Evolutionary conservation across 2,797 vertebrate species (phyloP).

Genomic region (Poeciliopsis turneri): DNA sequence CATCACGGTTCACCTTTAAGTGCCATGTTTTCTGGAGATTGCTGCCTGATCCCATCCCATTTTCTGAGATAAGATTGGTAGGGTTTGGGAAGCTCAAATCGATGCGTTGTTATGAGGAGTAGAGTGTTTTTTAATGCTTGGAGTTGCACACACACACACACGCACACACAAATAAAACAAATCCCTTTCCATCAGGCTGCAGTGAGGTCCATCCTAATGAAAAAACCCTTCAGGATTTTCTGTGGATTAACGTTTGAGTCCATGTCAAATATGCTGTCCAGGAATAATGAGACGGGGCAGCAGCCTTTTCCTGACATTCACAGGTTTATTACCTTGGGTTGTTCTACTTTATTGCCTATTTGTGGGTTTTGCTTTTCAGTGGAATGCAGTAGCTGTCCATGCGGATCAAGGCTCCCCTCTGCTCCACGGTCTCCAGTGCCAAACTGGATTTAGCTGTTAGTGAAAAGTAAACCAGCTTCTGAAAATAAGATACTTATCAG

Average conservation of each 20-base stretch:
- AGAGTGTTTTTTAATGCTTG: constrained; percentile 42
- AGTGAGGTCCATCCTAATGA: constrained; percentile 29
- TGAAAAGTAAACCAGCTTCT: constrained; percentile 20
- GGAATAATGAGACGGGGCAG: constrained; percentile 58
- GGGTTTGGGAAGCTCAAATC: constrained; percentile 71
- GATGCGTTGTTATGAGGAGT: constrained; percentile 67
- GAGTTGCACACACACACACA: constrained; percentile 25
- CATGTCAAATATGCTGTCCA: constrained; percentile 65
- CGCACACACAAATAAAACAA: constrained; percentile 8
- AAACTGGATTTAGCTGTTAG: constrained; percentile 31
- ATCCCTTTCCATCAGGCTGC: constrained; percentile 50
- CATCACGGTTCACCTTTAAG: constrained; percentile 62
- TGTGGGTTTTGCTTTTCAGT: constrained; percentile 37
- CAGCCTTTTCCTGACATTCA: constrained; percentile 49
- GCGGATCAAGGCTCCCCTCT: background rate
- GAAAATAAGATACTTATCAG: constrained; percentile 12
- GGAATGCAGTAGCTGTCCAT: constrained; percentile 42
- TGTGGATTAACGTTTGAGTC: constrained; percentile 65
- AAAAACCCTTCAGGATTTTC: constrained; percentile 64
- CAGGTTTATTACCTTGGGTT: constrained; percentile 21
- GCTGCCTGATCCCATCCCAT: constrained; percentile 57
- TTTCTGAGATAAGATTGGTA: constrained; percentile 67
- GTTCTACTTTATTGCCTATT: constrained; percentile 48
- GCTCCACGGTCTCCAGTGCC: constrained; percentile 23
- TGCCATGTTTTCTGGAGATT: constrained; percentile 63